Percentiles rank a stretch among this genome's conserved stretches.
Conservation (phyloP, 1,140 invertebrate species). For the Drosophila asahinai region DNA sequence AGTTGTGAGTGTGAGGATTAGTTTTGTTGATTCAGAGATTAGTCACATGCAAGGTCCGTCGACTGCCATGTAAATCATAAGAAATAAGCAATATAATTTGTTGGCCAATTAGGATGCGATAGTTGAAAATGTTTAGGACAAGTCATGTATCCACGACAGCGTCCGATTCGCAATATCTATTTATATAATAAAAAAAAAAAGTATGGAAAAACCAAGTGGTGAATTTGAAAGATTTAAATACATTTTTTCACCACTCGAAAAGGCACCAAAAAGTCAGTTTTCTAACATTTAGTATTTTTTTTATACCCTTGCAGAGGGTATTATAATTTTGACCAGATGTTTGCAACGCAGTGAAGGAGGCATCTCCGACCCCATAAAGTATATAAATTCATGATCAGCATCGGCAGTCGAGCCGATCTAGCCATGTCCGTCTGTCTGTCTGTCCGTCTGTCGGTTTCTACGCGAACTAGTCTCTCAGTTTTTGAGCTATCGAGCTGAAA, state of each 20-base stretch:
- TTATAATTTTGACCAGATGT: too few relatives aligned
- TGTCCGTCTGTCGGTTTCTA: too few relatives aligned
- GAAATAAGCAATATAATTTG: conserved; percentile 73
- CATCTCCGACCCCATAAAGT: too few relatives aligned
- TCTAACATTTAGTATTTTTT: too few relatives aligned
- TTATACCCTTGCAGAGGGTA: too few relatives aligned
- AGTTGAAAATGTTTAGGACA: conserved; percentile 58
- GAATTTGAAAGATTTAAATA: conserved; percentile 19
- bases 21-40: conserved; percentile 57
- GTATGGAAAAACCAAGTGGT: conserved; percentile 34
- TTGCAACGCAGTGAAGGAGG: too few relatives aligned
- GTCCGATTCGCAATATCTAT: conserved; percentile 79
- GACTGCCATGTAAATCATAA: conserved; percentile 60
- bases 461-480: too few relatives aligned
- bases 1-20: conserved; percentile 28
- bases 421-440: too few relatives aligned
- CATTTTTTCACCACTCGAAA: conserved; percentile 6
- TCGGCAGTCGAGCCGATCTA: too few relatives aligned
- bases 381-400: too few relatives aligned
- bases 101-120: conserved; percentile 67
- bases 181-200: conserved; percentile 77
- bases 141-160: conserved; percentile 65
- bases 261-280: conserved; percentile 7
- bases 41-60: conserved; percentile 49
- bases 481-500: too few relatives aligned